Base-by-base conservation (phyloP, 1,140 invertebrate species). In the Macrosteles quadrilineatus region DNA sequence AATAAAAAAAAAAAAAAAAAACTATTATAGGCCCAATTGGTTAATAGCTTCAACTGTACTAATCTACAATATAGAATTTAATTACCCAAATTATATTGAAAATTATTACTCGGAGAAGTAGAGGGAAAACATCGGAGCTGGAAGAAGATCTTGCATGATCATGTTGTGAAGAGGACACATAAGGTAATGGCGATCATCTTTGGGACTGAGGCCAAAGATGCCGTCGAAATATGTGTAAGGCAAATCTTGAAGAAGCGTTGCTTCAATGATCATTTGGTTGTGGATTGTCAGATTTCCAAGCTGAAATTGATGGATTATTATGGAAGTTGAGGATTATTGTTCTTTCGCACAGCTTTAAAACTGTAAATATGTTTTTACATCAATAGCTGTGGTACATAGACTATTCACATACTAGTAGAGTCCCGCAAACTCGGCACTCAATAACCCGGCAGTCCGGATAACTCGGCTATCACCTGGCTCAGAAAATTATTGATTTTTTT, bases 51-150 rank as follows among this genome's bases (percentile, higher is more conserved):
- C n/a, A n/a, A n/a, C n/a, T n/a, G n/a, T n/a, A 50, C 14, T 19
- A 19, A 4, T 9, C 4, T 19, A 50, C 14, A 50, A 19, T 50
- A 50, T 50, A 50, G 14, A 21, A 50, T 50, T 21, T 19, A 50
- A 50, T 50, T 50, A 50, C 47, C 47, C 47, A 50, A 9, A 21
- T 36, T 36, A 36, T 50, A 50, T 50, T 19, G 3, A 19, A 50
- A 50, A 50, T 50, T 50, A 50, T 50, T 50, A 50, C 47, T 50
- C 47, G 47, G 47, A 50, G 47, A 50, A 50, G n/a, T 50, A 50
- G 47, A 50, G 47, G 21, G 47, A 50, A 50, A 50, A 6, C 6
- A 50, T n/a, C 14, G 47, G 47, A 6, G 6, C 3, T 9, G 47
- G 47, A 17, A 50, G 14, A 19, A 50, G 21, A 21, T 50, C 47